Percentiles rank a stretch among this genome's conserved stretches.
Conservation (phyloP, 2,888 invertebrate genomes). For the Thymelicus lineola region DNA sequence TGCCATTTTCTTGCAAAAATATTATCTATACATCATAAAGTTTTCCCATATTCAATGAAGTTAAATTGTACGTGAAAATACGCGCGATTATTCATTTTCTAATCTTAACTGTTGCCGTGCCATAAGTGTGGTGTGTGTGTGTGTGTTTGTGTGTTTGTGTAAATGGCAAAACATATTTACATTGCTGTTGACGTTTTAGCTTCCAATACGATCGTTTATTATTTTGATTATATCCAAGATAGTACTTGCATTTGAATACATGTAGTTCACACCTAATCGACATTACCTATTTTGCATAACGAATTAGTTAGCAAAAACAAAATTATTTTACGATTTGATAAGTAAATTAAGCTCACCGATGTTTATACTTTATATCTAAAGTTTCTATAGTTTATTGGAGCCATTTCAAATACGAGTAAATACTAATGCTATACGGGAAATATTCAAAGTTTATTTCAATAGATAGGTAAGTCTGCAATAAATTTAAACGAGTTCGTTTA, state of each 20-base stretch:
- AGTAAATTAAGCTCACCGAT: slow-evolving; percentile 5
- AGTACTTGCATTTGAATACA: slow-evolving; percentile 4
- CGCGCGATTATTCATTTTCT: too few species aligned
- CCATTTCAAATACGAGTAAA: slow-evolving; percentile 28
- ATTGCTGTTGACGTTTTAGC: background rate
- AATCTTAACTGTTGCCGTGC: too few species aligned
- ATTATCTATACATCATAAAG: too few species aligned
- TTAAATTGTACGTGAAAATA: background rate
- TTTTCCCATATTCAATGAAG: background rate
- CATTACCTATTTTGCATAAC: slow-evolving; percentile 9
- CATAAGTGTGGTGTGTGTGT: too few species aligned
- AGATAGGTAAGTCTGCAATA: slow-evolving; percentile 23
- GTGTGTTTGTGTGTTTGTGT: background rate
- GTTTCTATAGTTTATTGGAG: too few species aligned
- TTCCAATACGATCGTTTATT: background rate
- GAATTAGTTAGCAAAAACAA: slow-evolving; percentile 17
- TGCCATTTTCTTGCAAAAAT: too few species aligned
- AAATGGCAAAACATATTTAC: background rate
- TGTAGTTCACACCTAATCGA: background rate
- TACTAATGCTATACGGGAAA: slow-evolving; percentile 33
- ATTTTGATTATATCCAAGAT: slow-evolving; percentile 1
- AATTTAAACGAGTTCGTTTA: slow-evolving; percentile 28
- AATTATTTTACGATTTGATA: slow-evolving; percentile 27
- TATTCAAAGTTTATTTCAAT: slow-evolving; percentile 33
- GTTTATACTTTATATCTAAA: too few species aligned